Conservation (phyloP, 2,113 vertebrate species). For the Colinus virginianus region DNA sequence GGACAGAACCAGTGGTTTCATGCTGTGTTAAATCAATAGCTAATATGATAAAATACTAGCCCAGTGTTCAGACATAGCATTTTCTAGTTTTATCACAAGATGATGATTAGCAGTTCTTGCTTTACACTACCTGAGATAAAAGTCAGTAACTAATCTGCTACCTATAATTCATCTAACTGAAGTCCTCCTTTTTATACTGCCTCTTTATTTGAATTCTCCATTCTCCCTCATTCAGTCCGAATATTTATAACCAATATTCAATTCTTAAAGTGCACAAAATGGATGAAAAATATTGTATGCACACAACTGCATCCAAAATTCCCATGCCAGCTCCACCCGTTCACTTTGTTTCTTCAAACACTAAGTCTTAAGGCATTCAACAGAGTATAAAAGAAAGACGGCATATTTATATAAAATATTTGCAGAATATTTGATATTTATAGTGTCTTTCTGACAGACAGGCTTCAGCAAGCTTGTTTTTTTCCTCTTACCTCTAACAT, state of each 20-base stretch:
- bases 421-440: background rate
- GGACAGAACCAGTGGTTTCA: conserved; percentile 62
- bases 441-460: conserved; percentile 2
- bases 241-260: background rate
- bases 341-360: background rate
- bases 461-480: conserved; percentile 5
- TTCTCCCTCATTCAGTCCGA: background rate
- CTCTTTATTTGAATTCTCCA: background rate
- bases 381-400: background rate
- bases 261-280: background rate
- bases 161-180: conserved; percentile 10
- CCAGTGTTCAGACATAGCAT: conserved; percentile 23
- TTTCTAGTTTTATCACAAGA: conserved; percentile 54
- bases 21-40: conserved; percentile 69
- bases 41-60: conserved; percentile 64
- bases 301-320: background rate
- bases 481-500: background rate
- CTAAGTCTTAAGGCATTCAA: background rate
- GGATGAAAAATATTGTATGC: background rate
- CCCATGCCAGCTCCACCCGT: background rate
- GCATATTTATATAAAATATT: background rate
- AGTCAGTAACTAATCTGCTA: conserved; percentile 52
- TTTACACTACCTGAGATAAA: conserved; percentile 53
- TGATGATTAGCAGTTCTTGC: conserved; percentile 51
- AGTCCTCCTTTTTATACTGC: background rate